Percentiles rank a stretch among this genome's conserved stretches.
Evolutionary conservation across 2,113 vertebrate species (phyloP).

Genomic region (Opisthocomus hoazin): DNA sequence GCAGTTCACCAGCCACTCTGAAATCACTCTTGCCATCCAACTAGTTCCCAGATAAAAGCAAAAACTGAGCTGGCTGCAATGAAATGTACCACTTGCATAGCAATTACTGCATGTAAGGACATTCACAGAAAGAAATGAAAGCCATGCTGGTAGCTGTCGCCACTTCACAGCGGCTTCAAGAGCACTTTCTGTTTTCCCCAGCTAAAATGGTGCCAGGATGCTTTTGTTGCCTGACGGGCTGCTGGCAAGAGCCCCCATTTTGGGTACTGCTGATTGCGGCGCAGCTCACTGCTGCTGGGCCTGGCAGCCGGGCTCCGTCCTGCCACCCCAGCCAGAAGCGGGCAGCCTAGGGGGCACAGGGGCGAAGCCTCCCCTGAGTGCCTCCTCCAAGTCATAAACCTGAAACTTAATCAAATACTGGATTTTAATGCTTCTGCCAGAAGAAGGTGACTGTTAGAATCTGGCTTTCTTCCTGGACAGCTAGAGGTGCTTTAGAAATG

Average conservation of each 20-base stretch:
- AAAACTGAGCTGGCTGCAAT: not conserved
- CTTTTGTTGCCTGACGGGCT: not conserved
- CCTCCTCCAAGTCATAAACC: not conserved
- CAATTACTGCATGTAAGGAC: not conserved
- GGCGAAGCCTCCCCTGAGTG: not conserved
- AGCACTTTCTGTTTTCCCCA: not conserved
- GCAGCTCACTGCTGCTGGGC: not conserved
- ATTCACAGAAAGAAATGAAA: not conserved
- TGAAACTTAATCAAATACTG: not conserved
- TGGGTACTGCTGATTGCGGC: not conserved
- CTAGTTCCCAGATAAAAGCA: not conserved
- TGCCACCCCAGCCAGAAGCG: fast-evolving
- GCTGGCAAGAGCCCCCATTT: not conserved
- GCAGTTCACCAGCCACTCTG: not conserved
- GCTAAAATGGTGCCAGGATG: constrained; percentile 10
- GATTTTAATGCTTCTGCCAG: constrained; percentile 3
- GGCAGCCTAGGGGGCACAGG: fast-evolving
- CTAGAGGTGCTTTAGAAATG: not conserved
- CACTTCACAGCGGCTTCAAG: not conserved
- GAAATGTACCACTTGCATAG: not conserved
- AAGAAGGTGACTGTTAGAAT: not conserved
- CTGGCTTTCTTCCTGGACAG: not conserved
- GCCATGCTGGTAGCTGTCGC: not conserved
- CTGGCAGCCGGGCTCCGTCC: not conserved
- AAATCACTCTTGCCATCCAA: not conserved